Conservation (phyloP, 35 echinoderm and acorn worm genomes). For the Amphiura filiformis region DNA sequence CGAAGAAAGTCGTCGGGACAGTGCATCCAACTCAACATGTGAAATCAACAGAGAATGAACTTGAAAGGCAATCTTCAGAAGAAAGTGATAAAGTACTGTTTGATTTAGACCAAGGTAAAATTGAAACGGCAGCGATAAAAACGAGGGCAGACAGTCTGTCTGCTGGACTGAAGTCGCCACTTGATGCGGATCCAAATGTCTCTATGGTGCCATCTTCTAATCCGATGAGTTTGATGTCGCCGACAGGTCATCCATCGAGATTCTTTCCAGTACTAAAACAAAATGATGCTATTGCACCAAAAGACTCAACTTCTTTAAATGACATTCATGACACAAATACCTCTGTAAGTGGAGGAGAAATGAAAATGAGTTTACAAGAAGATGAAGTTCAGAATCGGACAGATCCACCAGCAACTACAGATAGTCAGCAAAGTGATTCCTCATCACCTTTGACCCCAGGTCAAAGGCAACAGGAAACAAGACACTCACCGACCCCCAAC, state of each 20-base stretch:
- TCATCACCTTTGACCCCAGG: constrained; percentile 6
- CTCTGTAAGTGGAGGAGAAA: no score
- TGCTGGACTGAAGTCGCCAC: neutral
- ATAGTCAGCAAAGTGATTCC: neutral
- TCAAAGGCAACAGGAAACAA: neutral
- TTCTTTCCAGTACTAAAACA: neutral
- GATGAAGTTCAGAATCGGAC: no score
- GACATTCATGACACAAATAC: no score
- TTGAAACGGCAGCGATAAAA: neutral
- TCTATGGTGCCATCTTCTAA: neutral
- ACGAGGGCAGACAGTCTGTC: neutral
- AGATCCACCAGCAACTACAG: no score
- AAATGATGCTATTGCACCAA: neutral
- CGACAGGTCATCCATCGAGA: neutral
- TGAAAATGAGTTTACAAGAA: no score
- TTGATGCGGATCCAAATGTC: neutral
- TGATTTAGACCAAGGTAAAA: neutral
- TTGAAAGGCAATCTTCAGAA: neutral
- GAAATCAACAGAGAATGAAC: neutral
- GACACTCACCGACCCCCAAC: neutral
- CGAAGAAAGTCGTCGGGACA: neutral
- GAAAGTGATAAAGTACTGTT: no score
- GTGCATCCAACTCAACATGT: neutral
- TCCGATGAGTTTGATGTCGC: neutral
- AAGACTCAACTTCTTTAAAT: no score